Base-by-base conservation (phyloP, 1,140 invertebrate species). In the Panagrolaimus sp. region DNA sequence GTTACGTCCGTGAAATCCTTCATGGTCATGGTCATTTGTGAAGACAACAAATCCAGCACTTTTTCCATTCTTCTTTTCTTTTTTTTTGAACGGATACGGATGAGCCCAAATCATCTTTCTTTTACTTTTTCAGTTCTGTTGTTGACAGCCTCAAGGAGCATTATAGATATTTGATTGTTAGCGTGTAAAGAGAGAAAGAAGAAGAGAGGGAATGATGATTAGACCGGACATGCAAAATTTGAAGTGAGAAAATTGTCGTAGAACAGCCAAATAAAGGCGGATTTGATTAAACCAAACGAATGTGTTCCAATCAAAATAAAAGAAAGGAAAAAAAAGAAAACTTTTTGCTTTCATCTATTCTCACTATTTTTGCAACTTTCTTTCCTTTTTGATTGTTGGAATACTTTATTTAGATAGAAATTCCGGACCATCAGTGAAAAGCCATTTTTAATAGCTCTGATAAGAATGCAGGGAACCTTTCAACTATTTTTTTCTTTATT, bases 231-330 rank as follows among this genome's bases (percentile, higher is more conserved):
- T 57, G 13, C n/a, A 38, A 38, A 38, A 27, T 27, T 20, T 57
- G 51, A 57, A 57, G 51, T 57, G 51, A 57, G 51, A 57, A 57
- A 57, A 57, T 57, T 57, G 51, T 57, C 51, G 51, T 16, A 27
- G 31, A 38, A 38, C 31, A 38, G 7, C 31, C 31, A 38, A 38
- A 57, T 27, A 57, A 57, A 57, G 51, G 51, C 51, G 51, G 51
- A 57, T 27, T 27, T 57, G 20, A 11, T 57, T 57, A 57, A 57
- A 27, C 51, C 20, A 25, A 20, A 57, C 20, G 20, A 23, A 14
- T 48, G 47, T 20, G 51, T 57, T 57, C 51, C 51, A 57, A 57
- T 57, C 13, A 57, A n/a, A n/a, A n/a, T n/a, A n/a, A n/a, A n/a
- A n/a, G n/a, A n/a, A n/a, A n/a, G n/a, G n/a, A n/a, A n/a, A 20